These are phyloP conservation scores for Xanthia icteritia DNA, from an alignment of 2,888 invertebrate species.

Conservation along the genomic window DNA sequence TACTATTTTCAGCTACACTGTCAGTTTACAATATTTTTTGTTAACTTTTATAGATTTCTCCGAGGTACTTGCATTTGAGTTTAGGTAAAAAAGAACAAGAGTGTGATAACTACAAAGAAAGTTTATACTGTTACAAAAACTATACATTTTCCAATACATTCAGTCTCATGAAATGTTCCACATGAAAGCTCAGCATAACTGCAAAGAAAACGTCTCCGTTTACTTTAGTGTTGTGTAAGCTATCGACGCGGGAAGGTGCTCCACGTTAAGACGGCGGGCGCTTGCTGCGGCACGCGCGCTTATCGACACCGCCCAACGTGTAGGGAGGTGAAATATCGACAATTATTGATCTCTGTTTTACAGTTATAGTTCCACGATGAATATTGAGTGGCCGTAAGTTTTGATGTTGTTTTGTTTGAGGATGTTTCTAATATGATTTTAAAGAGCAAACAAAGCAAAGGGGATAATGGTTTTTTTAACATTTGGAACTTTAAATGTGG, in stretches of 20 bases:
- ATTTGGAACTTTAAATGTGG: neutral
- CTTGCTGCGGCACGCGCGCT: constrained; percentile 85
- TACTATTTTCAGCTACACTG: neutral
- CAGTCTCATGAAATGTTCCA: constrained; percentile 16
- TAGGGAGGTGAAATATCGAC: constrained; percentile 67
- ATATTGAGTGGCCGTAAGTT: constrained; percentile 59
- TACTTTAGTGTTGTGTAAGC: constrained; percentile 71
- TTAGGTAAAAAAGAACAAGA: neutral
- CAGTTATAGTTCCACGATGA: constrained; percentile 61
- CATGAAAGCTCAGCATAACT: constrained; percentile 45
- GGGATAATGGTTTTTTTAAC: neutral
- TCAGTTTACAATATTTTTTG: neutral
- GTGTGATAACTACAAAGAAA: neutral
- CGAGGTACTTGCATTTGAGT: neutral
- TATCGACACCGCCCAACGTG: constrained; percentile 69
- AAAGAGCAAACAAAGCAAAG: neutral
- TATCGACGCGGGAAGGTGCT: constrained; percentile 79
- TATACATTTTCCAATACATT: constrained; percentile 22
- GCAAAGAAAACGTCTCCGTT: constrained; percentile 62
- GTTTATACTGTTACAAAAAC: neutral
- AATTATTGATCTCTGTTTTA: constrained; percentile 63
- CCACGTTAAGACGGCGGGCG: constrained; percentile 80
- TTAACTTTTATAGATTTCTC: neutral
- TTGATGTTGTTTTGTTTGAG: constrained; percentile 29
- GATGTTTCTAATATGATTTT: constrained; percentile 1